Evolutionary conservation across 2,888 invertebrate species (phyloP).

Genomic region (Phrixothrix hirtus): DNA sequence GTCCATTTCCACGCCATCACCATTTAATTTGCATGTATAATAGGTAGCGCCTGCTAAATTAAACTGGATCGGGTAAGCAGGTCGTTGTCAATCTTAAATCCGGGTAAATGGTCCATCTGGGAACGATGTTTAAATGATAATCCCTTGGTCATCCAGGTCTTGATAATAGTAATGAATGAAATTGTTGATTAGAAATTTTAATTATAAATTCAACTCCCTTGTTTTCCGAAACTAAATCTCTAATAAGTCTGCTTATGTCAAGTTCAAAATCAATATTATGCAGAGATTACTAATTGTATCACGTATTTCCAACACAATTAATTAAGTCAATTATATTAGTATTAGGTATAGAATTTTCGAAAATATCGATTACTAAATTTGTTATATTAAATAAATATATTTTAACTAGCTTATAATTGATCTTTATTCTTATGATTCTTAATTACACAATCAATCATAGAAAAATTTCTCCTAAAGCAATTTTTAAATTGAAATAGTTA

Average conservation of each 20-base stretch:
- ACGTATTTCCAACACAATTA: no score
- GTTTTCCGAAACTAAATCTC: constrained; percentile 9
- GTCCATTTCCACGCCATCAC: constrained; percentile 50
- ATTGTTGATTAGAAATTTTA: constrained; percentile 56
- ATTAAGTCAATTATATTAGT: no score
- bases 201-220: constrained; percentile 44
- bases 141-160: constrained; percentile 45
- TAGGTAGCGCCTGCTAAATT: constrained; percentile 52
- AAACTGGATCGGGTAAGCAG: constrained; percentile 48
- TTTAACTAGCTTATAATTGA: no score
- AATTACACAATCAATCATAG: no score
- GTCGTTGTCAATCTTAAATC: constrained; percentile 55
- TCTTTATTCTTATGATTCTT: no score
- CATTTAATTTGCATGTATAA: constrained; percentile 56
- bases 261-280: no score
- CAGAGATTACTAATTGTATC: no score
- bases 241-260: constrained; percentile 9
- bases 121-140: constrained; percentile 44
- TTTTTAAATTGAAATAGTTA: no score
- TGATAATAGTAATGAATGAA: constrained; percentile 50
- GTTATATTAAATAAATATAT: no score
- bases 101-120: constrained; percentile 55
- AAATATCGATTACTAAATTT: neutral
- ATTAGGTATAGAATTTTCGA: no score
- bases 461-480: no score